Evolutionary conservation across 2,113 vertebrate species (phyloP), one percentile per base, ranked within the genome.

Genomic region (Muntiacus reevesi): DNA sequence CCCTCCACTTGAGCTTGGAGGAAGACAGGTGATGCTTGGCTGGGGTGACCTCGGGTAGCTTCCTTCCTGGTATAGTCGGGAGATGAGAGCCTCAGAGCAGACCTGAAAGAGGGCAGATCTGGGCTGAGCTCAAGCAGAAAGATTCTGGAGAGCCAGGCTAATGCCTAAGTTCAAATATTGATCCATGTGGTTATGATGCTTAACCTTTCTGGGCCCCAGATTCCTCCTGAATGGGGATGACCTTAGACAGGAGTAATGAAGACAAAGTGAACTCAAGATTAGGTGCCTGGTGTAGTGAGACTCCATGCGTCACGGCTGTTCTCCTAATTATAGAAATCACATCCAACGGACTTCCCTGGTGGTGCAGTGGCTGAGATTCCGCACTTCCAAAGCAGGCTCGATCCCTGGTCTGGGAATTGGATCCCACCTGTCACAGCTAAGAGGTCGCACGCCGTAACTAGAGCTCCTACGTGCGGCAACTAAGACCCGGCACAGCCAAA

Each of bases 221-320:
- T 2, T 54, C 54, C 43, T 83, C 64, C 15, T 54, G 36, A 36
- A 0, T 14, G 78, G 33, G 25, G 30, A 21, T 3, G 1, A 83
- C 27, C 21, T 1, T 7, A 13, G 36, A 19, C 57, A 21, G 14
- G 3, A 16, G 7, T n/a, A 78, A 14, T 7, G 33, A 84, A 55
- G 28, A 67, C 33, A 9, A 55, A 10, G 7, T 4, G 47, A 9
- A 13, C n/a, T 5, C 54, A 45, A 15, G 45, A 11, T 6, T 5
- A 0, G 4, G 12, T 15, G 62, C 60, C 64, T 7, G 19, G n/a
- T 3, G 3, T 9, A 5, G 9, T 7, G 45, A 23, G 8, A 25
- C 71, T 7, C 6, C 8, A 5, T 0, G 14, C 1, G 16, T n/a
- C 54, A 16, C 3, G 15, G 30, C 52, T 83, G 0, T 47, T 45